Evolutionary conservation across 2,797 vertebrate species (phyloP), one percentile per base, ranked within the genome.

Genomic region (Neostethus bicornis): DNA sequence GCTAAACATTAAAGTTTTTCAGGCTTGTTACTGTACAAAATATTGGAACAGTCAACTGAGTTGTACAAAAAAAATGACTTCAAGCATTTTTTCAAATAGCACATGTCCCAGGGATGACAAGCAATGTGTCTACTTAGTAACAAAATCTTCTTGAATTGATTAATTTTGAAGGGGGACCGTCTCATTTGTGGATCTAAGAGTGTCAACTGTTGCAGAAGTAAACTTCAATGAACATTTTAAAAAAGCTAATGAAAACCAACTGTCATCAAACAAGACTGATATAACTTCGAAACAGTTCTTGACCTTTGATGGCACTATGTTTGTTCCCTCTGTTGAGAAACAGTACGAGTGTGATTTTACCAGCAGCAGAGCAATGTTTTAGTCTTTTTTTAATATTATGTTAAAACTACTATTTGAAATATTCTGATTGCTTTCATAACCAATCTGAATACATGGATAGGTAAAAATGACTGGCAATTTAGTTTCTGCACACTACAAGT

Each of bases 1-100:
- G 53, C 75, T 61, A 16, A 78, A 49, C n/a, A 66, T 70, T 23
- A 61, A 31, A 50, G 20, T 61, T 70, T 59, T 70, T 56, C 54
- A 45, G n/a, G 44, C 55, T 66, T 24, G 43, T 35, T 43, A 49
- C 38, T 38, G 26, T 23, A 45, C 44, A n/a, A 65, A 24, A 64
- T 29, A 62, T 64, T 24, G 44, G 4, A 29, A 16, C 60, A 60
- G 46, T 34, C 26, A 68, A 12, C 29, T 24, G n/a, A 19, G 11
- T 26, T 67, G 31, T 60, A 53, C 55, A 73, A 47, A 46, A 47
- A 46, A 42, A 46, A 54, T 4, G 1, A 51, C 37, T 44, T 14
- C 7, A 39, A 7, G 43, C 1, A 19, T 39, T 59, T 64, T n/a
- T 54, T 65, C 9, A 44, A 57, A 53, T 23, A 31, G 24, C 3